Conservation (phyloP, 2,797 vertebrate species). For the Cyclopterus lumpus region DNA sequence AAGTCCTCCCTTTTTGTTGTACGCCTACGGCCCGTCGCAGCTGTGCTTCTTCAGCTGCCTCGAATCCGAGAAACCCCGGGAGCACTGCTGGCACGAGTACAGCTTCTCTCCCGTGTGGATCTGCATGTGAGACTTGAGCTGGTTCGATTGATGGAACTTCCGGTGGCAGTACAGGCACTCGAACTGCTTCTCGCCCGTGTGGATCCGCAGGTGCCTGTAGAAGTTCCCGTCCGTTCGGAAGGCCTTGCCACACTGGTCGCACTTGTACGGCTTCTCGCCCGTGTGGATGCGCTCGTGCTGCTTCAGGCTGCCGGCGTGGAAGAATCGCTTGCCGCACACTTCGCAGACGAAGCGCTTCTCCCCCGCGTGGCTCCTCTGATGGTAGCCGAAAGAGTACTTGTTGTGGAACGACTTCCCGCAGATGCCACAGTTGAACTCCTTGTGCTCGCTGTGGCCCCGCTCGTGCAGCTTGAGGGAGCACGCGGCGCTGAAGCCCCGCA, state of each 20-base stretch:
- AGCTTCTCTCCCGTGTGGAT: slow-evolving; percentile 83
- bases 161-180: slow-evolving; percentile 80
- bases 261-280: slow-evolving; percentile 82
- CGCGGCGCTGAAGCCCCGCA: slow-evolving; percentile 72
- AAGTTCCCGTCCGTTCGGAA: slow-evolving; percentile 82
- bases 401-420: slow-evolving; percentile 83
- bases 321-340: slow-evolving; percentile 80
- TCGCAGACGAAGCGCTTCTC: slow-evolving; percentile 80
- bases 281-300: slow-evolving; percentile 83
- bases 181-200: slow-evolving; percentile 78
- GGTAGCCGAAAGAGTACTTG: slow-evolving; percentile 79
- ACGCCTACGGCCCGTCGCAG: slow-evolving; percentile 55
- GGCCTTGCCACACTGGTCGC: slow-evolving; percentile 79
- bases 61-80: slow-evolving; percentile 71
- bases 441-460: slow-evolving; percentile 79
- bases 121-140: slow-evolving; percentile 85
- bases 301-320: slow-evolving; percentile 74
- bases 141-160: slow-evolving; percentile 83
- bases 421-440: slow-evolving; percentile 78
- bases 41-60: slow-evolving; percentile 78
- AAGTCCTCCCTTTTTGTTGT: not conserved
- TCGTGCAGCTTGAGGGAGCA: slow-evolving; percentile 77
- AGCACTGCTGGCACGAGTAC: slow-evolving; percentile 75
- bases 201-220: slow-evolving; percentile 80
- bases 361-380: slow-evolving; percentile 80